Percentiles rank a stretch among this genome's conserved stretches.
Conservation (phyloP, 2,113 vertebrate species). For the Spea multiplicata region DNA sequence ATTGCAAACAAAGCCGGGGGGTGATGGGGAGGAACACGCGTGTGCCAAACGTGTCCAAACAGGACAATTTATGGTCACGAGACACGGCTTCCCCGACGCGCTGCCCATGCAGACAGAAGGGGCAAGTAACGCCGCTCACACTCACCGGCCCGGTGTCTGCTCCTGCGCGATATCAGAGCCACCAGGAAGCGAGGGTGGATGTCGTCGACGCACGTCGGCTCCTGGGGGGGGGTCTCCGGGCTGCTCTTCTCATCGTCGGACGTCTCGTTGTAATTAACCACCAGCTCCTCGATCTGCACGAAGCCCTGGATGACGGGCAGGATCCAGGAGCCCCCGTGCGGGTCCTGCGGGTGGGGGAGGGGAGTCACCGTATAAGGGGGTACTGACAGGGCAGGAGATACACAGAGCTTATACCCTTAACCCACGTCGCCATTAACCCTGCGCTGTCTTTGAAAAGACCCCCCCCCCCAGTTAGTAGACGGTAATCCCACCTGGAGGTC, state of each 20-base stretch:
- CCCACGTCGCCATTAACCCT: too few relatives aligned
- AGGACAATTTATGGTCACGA: too few relatives aligned
- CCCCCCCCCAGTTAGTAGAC: too few relatives aligned
- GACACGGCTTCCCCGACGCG: too few relatives aligned
- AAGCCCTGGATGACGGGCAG: constrained; percentile 95
- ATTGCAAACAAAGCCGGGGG: not conserved
- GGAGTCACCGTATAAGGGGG: not conserved
- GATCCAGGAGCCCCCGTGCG: constrained; percentile 87
- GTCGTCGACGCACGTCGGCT: constrained; percentile 85
- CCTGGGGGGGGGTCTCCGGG: constrained; percentile 88
- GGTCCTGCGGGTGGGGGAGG: constrained; percentile 62
- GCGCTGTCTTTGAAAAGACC: too few relatives aligned
- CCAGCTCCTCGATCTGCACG: constrained; percentile 94
- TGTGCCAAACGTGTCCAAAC: too few relatives aligned
- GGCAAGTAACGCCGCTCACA: not conserved
- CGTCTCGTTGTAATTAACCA: constrained; percentile 91
- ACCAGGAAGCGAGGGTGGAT: constrained; percentile 89
- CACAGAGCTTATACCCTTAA: too few relatives aligned
- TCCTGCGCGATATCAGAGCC: constrained; percentile 91
- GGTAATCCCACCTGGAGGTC: not conserved
- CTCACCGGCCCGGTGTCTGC: constrained; percentile 90
- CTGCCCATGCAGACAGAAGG: too few relatives aligned
- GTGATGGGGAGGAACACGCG: too few relatives aligned
- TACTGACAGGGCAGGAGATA: too few relatives aligned
- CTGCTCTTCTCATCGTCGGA: constrained; percentile 95